A percentile compares a stretch with the other conserved stretches of the same genome.
These are phyloP conservation scores for Epizoanthus stellaris DNA, from an alignment of 92 coral and sea anemone genomes.

Conservation along the genomic window DNA sequence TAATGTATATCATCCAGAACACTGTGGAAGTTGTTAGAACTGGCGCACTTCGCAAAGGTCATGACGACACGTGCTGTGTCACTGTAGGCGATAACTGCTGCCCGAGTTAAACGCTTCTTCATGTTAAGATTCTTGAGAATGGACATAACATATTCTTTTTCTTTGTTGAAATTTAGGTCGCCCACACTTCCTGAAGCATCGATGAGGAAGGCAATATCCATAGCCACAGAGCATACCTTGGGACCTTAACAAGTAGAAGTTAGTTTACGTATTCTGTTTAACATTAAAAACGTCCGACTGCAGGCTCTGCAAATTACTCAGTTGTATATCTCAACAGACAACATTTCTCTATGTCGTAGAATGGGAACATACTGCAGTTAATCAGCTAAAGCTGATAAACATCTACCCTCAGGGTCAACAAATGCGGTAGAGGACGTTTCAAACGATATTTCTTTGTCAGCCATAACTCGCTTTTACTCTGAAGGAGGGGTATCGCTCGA, in stretches of 20 bases:
- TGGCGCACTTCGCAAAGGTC: conserved; percentile 29
- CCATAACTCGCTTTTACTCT: too few species aligned
- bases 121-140: conserved; percentile 17
- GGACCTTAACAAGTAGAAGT: neutral
- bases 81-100: conserved; percentile 46
- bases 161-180: conserved; percentile 29
- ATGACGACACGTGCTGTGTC: conserved; percentile 34
- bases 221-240: neutral
- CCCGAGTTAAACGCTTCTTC: neutral
- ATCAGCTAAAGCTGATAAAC: too few species aligned
- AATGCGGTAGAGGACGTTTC: too few species aligned
- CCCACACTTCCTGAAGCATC: conserved; percentile 64
- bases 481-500: too few species aligned
- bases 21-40: conserved; percentile 1
- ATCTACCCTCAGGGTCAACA: too few species aligned
- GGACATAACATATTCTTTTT: conserved; percentile 36
- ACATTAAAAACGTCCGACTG: neutral
- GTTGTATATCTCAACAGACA: too few species aligned
- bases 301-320: too few species aligned
- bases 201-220: conserved; percentile 68
- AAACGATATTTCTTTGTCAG: too few species aligned
- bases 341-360: too few species aligned
- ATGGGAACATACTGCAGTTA: too few species aligned
- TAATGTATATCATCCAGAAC: conserved; percentile 62
- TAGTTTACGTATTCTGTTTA: conserved; percentile 12